phyloP scores from a whole-genome alignment of 2,888 invertebrate genomes.

The Orchestes rusci region DNA sequence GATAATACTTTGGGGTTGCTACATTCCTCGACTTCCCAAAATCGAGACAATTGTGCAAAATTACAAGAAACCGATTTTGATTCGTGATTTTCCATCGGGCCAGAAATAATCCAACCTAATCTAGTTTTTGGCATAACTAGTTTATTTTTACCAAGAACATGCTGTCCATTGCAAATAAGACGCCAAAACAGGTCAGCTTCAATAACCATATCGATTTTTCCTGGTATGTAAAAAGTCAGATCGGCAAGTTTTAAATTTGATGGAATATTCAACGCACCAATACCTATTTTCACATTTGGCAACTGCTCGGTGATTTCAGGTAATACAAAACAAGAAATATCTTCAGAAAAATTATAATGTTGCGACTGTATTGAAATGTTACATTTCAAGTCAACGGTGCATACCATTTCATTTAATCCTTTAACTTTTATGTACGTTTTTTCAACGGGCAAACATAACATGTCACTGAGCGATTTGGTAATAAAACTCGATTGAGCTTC shows the following conservation, averaged over 20 bases:
- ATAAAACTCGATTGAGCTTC: constrained; percentile 11
- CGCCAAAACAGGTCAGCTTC: constrained; percentile 2
- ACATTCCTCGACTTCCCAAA: not conserved
- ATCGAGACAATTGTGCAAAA: not conserved
- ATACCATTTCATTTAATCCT: constrained; percentile 7
- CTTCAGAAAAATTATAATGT: not conserved
- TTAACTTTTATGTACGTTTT: constrained; percentile 2
- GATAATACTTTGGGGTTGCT: not conserved
- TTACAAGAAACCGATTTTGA: not conserved
- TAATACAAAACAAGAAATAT: constrained; percentile 8
- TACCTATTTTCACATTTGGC: not conserved
- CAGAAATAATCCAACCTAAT: not conserved
- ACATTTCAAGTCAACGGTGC: constrained; percentile 7
- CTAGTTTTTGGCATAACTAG: not conserved
- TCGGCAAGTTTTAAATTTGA: constrained; percentile 5
- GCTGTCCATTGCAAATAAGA: not conserved
- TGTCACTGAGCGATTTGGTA: too few species aligned
- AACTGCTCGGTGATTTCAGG: too few species aligned
- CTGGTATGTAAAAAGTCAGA: constrained; percentile 3
- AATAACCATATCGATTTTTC: constrained; percentile 12
- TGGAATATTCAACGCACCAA: constrained; percentile 8
- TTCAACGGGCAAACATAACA: too few species aligned
- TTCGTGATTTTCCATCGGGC: not conserved
- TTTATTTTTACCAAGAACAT: not conserved
- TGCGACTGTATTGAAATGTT: constrained; percentile 3